Evolutionary conservation across 2,888 invertebrate species (phyloP), one percentile per base, ranked within the genome.

Genomic region (Drepanosiphum platanoidis): DNA sequence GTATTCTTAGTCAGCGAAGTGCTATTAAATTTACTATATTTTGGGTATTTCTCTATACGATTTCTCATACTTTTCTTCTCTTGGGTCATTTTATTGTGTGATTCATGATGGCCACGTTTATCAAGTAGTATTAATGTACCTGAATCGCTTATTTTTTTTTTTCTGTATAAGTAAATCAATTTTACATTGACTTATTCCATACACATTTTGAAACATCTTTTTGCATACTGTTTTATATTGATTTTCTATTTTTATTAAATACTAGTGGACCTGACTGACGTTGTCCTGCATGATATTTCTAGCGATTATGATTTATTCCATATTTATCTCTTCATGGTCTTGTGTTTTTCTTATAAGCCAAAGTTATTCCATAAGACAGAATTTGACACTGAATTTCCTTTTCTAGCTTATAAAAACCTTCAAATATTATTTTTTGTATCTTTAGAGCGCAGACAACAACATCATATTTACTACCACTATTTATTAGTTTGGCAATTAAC

Each of bases 151-250:
- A 18, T 18, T 15, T 58, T 58, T 58, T 58, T 58, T 58, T 58
- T 58, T 58, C 58, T 58, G 58, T 58, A 58, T 58, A 4, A 58
- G 58, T 58, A 58, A 8, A 58, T 58, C 58, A 58, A 58, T 58
- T 58, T 58, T 58, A 58, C 66, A 30, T 66, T 32, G 11, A 66
- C 30, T 66, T 32, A 66, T 32, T 66, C 66, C 32, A 66, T 66
- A 66, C 32, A 68, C 68, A 68, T 22, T 34, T 68, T 68, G 68
- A 68, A 68, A 68, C 68, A 68, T 68, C 68, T 68, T 68, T 68
- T 68, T 34, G 34, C 68, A 68, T 68, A 68, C 68, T 68, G 68
- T 68, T 68, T 18, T 68, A 34, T 68, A 34, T 68, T 68, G 68
- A 68, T 68, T 68, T 68, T 34, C 32, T 68, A 58, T 58, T 58